Evolutionary conservation across 2,113 vertebrate genomes (phyloP).

Genomic region (Micronisus gabar): DNA sequence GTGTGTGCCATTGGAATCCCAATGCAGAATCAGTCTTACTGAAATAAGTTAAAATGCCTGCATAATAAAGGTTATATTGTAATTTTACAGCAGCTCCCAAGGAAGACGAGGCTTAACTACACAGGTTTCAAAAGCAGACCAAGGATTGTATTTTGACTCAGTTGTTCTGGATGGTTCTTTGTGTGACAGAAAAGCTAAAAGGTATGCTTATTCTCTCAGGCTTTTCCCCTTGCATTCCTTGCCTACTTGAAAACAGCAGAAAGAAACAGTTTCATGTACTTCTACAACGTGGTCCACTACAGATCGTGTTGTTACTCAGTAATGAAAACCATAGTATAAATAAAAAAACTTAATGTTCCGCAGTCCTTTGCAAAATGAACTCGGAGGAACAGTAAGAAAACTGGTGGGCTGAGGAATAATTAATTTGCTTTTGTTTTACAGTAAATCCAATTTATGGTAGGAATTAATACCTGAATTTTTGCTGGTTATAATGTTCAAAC

Average conservation of each 20-base stretch:
- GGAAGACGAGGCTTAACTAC: background rate
- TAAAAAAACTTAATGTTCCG: background rate
- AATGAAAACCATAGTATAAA: background rate
- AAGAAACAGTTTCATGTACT: background rate
- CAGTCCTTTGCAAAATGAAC: background rate
- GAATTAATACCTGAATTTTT: background rate
- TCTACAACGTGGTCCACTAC: background rate
- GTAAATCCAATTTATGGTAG: background rate
- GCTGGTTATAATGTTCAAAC: background rate
- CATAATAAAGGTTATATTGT: background rate
- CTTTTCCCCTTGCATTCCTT: background rate
- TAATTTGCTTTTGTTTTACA: background rate
- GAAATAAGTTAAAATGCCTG: background rate
- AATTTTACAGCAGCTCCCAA: background rate
- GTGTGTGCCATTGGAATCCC: background rate
- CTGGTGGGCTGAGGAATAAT: background rate
- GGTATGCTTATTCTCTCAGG: background rate
- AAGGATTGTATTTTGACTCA: background rate
- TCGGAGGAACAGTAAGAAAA: background rate
- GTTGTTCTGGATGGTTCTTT: background rate
- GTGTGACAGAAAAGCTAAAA: background rate
- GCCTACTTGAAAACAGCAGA: background rate
- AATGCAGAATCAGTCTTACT: background rate
- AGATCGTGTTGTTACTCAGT: background rate
- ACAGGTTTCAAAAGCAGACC: background rate